Evolutionary conservation across 2,888 invertebrate species (phyloP).

Genomic region (Phania funesta): DNA sequence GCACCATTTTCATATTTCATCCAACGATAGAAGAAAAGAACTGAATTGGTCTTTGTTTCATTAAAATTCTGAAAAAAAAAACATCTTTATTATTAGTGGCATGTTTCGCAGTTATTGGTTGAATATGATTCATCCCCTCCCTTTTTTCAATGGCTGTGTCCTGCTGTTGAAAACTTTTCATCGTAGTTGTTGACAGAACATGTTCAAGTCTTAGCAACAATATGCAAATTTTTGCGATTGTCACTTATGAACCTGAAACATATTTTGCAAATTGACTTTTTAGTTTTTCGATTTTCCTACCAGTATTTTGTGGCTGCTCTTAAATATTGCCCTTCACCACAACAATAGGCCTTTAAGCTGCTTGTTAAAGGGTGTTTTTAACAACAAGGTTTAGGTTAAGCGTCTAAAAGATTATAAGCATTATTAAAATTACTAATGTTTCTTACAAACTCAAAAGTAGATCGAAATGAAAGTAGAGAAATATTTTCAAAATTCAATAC

Average conservation of each 20-base stretch:
- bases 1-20: neutral
- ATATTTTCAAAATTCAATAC: too few species aligned
- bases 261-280: constrained; percentile 56
- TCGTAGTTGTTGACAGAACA: constrained; percentile 1
- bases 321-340: neutral
- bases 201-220: constrained; percentile 27
- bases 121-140: neutral
- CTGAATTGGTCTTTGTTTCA: constrained; percentile 26
- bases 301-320: constrained; percentile 2
- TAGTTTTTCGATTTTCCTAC: constrained; percentile 4
- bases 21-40: neutral
- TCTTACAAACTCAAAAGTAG: too few species aligned
- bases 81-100: constrained; percentile 17
- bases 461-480: too few species aligned
- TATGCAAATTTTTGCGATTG: constrained; percentile 36
- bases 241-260: constrained; percentile 39
- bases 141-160: neutral
- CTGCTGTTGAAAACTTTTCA: constrained; percentile 7
- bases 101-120: neutral
- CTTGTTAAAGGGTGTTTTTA: neutral
- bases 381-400: neutral
- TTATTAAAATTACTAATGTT: neutral
- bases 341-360: neutral
- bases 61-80: neutral
- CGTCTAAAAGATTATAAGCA: constrained; percentile 14